Conservation (phyloP, 1,140 invertebrate species). For the Euura saliciscinereae region DNA sequence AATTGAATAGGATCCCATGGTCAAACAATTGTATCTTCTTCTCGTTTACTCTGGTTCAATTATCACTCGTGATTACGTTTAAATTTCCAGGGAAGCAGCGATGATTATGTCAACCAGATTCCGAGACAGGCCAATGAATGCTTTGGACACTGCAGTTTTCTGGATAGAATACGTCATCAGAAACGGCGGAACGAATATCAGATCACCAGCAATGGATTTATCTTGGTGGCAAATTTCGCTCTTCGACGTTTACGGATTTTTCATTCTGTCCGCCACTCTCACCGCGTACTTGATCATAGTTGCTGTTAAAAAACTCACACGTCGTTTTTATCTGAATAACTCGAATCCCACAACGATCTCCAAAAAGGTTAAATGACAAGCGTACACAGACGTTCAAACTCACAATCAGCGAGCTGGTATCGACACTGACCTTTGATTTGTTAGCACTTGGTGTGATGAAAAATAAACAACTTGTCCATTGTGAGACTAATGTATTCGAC, state of each 20-base stretch:
- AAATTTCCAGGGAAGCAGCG: constrained; percentile 30
- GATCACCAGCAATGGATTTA: constrained; percentile 36
- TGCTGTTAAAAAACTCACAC: neutral
- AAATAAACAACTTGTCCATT: no score
- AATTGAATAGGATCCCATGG: no score
- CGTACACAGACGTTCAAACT: no score
- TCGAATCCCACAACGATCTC: neutral
- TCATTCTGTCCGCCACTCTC: constrained; percentile 12
- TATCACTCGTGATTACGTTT: neutral
- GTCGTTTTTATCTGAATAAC: neutral
- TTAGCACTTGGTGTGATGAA: no score
- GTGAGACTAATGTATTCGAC: no score
- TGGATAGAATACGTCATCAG: constrained; percentile 64
- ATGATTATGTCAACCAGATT: constrained; percentile 43
- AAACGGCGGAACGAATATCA: constrained; percentile 46
- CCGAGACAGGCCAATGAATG: constrained; percentile 54
- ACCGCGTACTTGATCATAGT: neutral
- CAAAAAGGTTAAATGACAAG: neutral
- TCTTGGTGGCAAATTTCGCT: constrained; percentile 41
- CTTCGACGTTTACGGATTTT: constrained; percentile 42
- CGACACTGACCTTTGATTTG: no score
- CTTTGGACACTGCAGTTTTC: constrained; percentile 61
- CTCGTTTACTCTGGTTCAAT: neutral
- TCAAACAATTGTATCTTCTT: neutral
- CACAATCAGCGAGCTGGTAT: no score